Base-by-base conservation (phyloP, 2,888 invertebrate genomes). In the Drosophila merina region DNA sequence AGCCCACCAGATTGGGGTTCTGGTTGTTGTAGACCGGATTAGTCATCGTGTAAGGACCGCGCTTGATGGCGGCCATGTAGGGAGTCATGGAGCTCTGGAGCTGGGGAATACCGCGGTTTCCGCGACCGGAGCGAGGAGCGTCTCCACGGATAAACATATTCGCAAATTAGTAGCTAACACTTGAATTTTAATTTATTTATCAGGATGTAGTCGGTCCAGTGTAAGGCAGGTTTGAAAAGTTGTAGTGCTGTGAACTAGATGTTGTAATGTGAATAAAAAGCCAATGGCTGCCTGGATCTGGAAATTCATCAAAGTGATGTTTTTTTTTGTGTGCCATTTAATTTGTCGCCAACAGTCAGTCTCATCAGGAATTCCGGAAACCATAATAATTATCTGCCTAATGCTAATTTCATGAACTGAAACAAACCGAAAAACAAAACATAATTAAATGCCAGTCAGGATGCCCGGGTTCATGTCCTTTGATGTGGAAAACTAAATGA, bases 61-160 rank as follows among this genome's bases (percentile, higher is more conserved):
- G 70, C n/a, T 70, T 75, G 0, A 78, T 62, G 2, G 87, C 72
- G 1, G 86, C 84, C 69, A 78, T 28, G 30, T 64, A 81, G 0
- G 81, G 74, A 0, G 72, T 48, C 10, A 60, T 48, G 6, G 51
- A 56, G 31, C 45, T 51, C 10, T 36, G 47, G 0, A 58, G 33
- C 28, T 51, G 51, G 9, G 57, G 57, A 3, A 47, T 26, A 14
- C 5, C 28, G 4, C 28, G 28, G 28, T 26, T 52, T 4, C 5
- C 60, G 2, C 33, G 49, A 10, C 40, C 42, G 10, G 52, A 7
- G 28, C 57, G 5, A 8, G 4, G 7, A 8, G 55, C 40, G 44
- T 26, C 20, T 12, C 82, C 86, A 20, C 82, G 74, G 4, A 85
- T 71, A 45, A 85, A 83, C 82, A 83, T 82, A 1, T 2, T 62